phyloP scores from a whole-genome alignment of 2,888 invertebrate genomes.

The Ctenicera cuprea region DNA sequence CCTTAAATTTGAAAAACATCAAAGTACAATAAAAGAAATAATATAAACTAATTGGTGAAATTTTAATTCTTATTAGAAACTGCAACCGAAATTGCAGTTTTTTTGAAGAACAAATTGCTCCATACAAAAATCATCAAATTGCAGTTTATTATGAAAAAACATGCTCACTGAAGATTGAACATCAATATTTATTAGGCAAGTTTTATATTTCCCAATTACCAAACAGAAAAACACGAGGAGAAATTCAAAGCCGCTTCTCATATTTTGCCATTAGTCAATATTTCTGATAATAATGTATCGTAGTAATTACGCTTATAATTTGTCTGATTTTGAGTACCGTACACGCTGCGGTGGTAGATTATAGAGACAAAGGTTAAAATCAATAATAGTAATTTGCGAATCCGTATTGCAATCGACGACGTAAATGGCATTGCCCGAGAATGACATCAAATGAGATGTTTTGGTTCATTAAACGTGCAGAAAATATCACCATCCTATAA shows the following conservation, averaged over 20 bases:
- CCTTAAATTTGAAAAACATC: conserved; percentile 4
- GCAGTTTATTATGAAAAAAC: no score
- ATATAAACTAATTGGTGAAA: no score
- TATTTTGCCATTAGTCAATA: no score
- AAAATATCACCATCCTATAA: conserved; percentile 24
- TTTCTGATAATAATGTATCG: not conserved
- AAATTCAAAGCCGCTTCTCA: no score
- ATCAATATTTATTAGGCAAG: no score
- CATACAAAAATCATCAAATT: no score
- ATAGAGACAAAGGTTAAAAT: conserved; percentile 37
- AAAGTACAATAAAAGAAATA: not conserved
- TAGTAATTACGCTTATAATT: not conserved
- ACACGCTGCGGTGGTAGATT: not conserved
- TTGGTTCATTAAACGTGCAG: conserved; percentile 43
- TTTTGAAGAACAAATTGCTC: not conserved
- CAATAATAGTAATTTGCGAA: conserved; percentile 39
- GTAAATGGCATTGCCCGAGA: conserved; percentile 40
- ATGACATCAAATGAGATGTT: conserved; percentile 42
- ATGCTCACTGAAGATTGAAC: no score
- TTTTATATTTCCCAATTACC: no score
- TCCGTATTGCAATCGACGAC: conserved; percentile 18
- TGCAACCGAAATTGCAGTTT: no score
- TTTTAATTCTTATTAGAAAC: no score
- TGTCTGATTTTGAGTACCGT: not conserved
- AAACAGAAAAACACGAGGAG: no score